phyloP scores from a whole-genome alignment of 2,888 invertebrate species.

The Lasioglossum malachurum region DNA sequence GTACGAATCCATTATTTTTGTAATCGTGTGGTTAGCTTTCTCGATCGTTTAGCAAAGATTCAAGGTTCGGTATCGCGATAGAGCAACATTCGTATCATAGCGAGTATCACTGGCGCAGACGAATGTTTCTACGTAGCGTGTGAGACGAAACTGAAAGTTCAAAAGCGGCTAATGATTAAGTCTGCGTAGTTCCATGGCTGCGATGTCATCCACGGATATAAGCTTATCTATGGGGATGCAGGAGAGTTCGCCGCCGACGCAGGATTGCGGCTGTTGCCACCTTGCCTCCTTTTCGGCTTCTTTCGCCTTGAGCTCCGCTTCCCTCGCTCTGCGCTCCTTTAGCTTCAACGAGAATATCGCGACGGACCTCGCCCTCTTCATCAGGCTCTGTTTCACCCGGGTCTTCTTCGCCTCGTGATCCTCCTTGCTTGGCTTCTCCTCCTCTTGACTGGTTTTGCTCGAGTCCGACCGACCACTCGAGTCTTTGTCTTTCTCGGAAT shows the following conservation, averaged over 20 bases:
- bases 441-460: slow-evolving; percentile 87
- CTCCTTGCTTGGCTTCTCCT: slow-evolving; percentile 85
- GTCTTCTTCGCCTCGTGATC: slow-evolving; percentile 89
- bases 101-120: slow-evolving; percentile 60
- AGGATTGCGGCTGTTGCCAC: slow-evolving; percentile 87
- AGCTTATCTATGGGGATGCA: slow-evolving; percentile 94
- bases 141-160: slow-evolving; percentile 64
- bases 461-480: slow-evolving; percentile 85
- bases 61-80: slow-evolving; percentile 13
- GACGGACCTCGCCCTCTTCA: slow-evolving; percentile 93
- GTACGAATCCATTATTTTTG: neutral
- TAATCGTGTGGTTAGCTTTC: neutral
- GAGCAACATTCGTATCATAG: slow-evolving; percentile 48
- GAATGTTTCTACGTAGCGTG: slow-evolving; percentile 68
- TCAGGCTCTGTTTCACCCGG: slow-evolving; percentile 90
- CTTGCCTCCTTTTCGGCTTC: slow-evolving; percentile 87
- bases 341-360: slow-evolving; percentile 94
- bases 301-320: slow-evolving; percentile 90
- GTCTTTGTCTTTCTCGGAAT: slow-evolving; percentile 71
- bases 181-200: slow-evolving; percentile 83
- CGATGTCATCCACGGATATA: slow-evolving; percentile 86
- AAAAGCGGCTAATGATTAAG: slow-evolving; percentile 80
- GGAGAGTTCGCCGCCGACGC: slow-evolving; percentile 93
- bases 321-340: slow-evolving; percentile 91
- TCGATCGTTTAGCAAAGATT: slow-evolving; percentile 17